phyloP scores from a whole-genome alignment of 2,797 vertebrate genomes.

The Corythornis leucogaster region DNA sequence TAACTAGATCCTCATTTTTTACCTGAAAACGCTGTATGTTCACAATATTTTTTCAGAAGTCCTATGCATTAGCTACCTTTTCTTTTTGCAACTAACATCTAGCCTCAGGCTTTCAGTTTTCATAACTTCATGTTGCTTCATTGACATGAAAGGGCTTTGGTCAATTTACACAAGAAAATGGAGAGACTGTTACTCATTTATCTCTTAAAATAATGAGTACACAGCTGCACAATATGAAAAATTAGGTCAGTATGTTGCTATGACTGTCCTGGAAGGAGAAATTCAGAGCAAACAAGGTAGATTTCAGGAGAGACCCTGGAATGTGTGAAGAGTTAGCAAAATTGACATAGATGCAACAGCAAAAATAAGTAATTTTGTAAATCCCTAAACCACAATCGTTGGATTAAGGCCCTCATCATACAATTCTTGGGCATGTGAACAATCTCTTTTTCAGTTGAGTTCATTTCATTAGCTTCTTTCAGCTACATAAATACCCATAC shows the following conservation, averaged over 20 bases:
- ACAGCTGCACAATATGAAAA: slow-evolving; percentile 30
- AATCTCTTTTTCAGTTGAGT: slow-evolving; percentile 65
- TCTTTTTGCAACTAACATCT: background rate
- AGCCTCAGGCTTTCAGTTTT: background rate
- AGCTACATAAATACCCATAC: slow-evolving; percentile 66
- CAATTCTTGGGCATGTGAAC: slow-evolving; percentile 61
- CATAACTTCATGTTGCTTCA: background rate
- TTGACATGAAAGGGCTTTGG: slow-evolving; percentile 8
- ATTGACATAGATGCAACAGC: slow-evolving; percentile 40
- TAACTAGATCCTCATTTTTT: background rate
- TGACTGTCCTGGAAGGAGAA: slow-evolving; percentile 36
- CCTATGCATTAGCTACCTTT: background rate
- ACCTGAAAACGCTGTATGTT: background rate
- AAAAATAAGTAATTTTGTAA: slow-evolving; percentile 61
- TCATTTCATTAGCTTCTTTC: slow-evolving; percentile 65
- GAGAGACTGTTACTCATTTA: slow-evolving; percentile 24
- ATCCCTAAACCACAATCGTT: slow-evolving; percentile 63
- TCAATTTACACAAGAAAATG: slow-evolving; percentile 26
- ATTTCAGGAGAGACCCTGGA: slow-evolving; percentile 45
- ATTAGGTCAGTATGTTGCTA: slow-evolving; percentile 16
- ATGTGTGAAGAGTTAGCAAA: slow-evolving; percentile 59
- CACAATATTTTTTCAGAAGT: background rate
- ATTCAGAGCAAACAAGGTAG: slow-evolving; percentile 39
- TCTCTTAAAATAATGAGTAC: slow-evolving; percentile 44
- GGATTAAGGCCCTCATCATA: slow-evolving; percentile 43